Evolutionary conservation across 1,140 invertebrate genomes (phyloP).

Genomic region (Hylaeus anthracinus): DNA sequence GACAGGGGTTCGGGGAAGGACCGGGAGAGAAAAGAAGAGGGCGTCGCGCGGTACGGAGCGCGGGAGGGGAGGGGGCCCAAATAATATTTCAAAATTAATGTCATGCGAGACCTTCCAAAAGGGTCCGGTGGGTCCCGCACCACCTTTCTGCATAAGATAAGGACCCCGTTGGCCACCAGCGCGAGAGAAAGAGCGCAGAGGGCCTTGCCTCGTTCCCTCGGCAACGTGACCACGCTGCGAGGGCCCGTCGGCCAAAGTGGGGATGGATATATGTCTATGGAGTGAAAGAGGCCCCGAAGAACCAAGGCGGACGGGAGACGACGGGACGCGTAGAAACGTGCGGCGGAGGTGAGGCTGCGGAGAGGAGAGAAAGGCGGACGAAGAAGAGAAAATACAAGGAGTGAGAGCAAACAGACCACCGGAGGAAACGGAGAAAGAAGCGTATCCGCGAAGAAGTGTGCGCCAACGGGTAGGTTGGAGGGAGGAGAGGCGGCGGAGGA

Average conservation of each 20-base stretch:
- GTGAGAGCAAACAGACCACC: slow-evolving; percentile 33
- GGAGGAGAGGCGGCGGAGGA: background rate
- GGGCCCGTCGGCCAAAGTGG: background rate
- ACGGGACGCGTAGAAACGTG: slow-evolving; percentile 14
- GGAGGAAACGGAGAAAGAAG: slow-evolving; percentile 42
- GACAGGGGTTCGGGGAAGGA: no score
- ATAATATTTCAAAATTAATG: slow-evolving; percentile 77
- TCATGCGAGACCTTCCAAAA: slow-evolving; percentile 65
- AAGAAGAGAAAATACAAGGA: slow-evolving; percentile 4
- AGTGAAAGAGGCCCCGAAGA: slow-evolving; percentile 36
- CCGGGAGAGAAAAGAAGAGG: slow-evolving; percentile 1
- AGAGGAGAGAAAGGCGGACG: background rate
- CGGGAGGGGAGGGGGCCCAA: slow-evolving; percentile 47
- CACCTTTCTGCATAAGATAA: slow-evolving; percentile 67
- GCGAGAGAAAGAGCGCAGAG: slow-evolving; percentile 43
- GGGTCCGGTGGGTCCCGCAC: slow-evolving; percentile 57
- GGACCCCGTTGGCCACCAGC: slow-evolving; percentile 59
- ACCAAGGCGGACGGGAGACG: background rate
- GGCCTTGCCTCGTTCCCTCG: background rate
- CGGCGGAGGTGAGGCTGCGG: background rate
- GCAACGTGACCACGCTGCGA: slow-evolving; percentile 32
- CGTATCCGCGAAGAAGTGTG: background rate
- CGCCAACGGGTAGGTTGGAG: background rate
- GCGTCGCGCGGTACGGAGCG: background rate
- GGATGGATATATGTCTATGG: slow-evolving; percentile 42